These are phyloP conservation scores for Tarsius wallacei DNA, from an alignment of 2,797 vertebrate species.

Conservation along the genomic window DNA sequence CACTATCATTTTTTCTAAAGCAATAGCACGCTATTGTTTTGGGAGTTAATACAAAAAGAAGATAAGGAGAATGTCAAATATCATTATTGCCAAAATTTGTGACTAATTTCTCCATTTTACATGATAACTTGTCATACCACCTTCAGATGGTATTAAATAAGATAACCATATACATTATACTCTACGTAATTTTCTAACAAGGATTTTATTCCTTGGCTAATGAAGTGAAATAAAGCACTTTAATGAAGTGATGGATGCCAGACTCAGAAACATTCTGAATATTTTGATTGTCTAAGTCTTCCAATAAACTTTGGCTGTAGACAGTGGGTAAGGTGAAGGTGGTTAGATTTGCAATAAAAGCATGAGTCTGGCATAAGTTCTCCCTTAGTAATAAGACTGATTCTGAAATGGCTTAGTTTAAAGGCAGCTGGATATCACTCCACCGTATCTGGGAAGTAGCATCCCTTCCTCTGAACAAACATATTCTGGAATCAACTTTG, in stretches of 20 bases:
- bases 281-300: neutral
- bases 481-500: neutral
- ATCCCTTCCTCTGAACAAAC: neutral
- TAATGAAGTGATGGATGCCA: neutral
- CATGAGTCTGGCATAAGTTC: neutral
- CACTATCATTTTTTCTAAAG: neutral
- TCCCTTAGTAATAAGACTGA: neutral
- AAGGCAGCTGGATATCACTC: neutral
- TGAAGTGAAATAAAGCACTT: slow-evolving; percentile 3
- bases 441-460: neutral
- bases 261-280: neutral
- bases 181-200: neutral
- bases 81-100: neutral
- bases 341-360: slow-evolving; percentile 13
- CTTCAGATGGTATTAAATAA: neutral
- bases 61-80: slow-evolving; percentile 6
- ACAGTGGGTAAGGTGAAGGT: too few species aligned
- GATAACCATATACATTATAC: neutral
- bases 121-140: neutral
- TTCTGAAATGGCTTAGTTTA: neutral
- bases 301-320: neutral
- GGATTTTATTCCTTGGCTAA: neutral
- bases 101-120: neutral
- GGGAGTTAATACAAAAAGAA: neutral
- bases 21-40: neutral